phyloP scores from a whole-genome alignment of 2,888 invertebrate species.

The Drosophila yooni region DNA sequence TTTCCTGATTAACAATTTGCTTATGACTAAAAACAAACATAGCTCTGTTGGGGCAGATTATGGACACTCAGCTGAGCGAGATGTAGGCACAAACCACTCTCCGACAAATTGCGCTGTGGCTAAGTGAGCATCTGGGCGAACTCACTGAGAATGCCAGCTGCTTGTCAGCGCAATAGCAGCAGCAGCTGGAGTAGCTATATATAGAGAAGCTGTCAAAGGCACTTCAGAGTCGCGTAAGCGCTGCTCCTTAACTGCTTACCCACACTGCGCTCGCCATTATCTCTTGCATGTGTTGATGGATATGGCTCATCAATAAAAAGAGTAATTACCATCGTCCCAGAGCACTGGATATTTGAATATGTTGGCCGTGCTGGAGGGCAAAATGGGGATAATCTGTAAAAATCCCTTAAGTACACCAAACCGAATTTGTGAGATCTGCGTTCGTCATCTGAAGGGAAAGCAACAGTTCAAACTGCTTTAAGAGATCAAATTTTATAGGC shows the following conservation, averaged over 20 bases:
- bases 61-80: slow-evolving; percentile 20
- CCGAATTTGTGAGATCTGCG: slow-evolving; percentile 14
- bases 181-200: not conserved
- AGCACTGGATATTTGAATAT: not conserved
- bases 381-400: not conserved
- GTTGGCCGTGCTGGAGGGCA: not conserved
- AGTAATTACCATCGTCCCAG: not conserved
- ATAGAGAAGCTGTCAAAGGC: slow-evolving; percentile 8
- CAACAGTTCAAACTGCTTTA: slow-evolving; percentile 9
- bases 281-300: not conserved
- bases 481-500: slow-evolving; percentile 1
- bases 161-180: slow-evolving; percentile 3
- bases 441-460: slow-evolving; percentile 6
- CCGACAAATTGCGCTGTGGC: no score
- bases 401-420: not conserved
- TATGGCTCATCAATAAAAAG: not conserved
- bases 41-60: slow-evolving; percentile 24
- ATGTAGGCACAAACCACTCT: slow-evolving; percentile 22
- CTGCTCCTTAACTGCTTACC: not conserved
- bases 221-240: not conserved
- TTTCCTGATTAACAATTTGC: not conserved
- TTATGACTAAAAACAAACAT: not conserved
- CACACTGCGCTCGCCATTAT: slow-evolving; percentile 25
- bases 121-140: no score
- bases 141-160: slow-evolving; percentile 3